These are phyloP conservation scores for Sminthopsis crassicaudata DNA, from an alignment of 2,113 vertebrate species.

Conservation along the genomic window DNA sequence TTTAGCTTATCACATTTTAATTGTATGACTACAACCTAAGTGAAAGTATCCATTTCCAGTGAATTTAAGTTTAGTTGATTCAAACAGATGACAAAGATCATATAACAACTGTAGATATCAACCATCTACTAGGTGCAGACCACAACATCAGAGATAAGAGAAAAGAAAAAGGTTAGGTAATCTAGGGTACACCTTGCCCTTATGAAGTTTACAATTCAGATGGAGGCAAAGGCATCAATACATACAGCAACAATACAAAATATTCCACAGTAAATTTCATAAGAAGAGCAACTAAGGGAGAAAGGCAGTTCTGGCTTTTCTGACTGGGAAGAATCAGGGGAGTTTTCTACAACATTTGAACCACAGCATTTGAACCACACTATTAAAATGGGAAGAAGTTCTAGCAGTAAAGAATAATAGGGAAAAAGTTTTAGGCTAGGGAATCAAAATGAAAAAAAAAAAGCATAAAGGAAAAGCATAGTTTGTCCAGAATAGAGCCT, in stretches of 20 bases:
- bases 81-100: not conserved
- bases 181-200: not conserved
- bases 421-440: not conserved
- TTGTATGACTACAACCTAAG: not conserved
- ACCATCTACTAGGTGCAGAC: not conserved
- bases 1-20: not conserved
- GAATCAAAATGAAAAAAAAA: not conserved
- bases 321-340: not conserved
- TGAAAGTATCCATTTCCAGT: not conserved
- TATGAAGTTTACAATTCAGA: not conserved
- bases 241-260: not conserved
- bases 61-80: not conserved
- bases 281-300: not conserved
- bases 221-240: not conserved
- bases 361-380: not conserved
- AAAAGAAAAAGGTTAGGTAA: not conserved
- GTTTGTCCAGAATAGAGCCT: not conserved
- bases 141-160: not conserved
- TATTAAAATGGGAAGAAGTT: not conserved
- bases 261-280: not conserved
- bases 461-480: not conserved
- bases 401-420: not conserved
- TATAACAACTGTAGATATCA: not conserved
- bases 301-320: not conserved
- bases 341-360: not conserved